Percentiles rank a stretch among this genome's conserved stretches.
Conservation (phyloP, 2,888 invertebrate genomes). For the Cerastoderma edule region DNA sequence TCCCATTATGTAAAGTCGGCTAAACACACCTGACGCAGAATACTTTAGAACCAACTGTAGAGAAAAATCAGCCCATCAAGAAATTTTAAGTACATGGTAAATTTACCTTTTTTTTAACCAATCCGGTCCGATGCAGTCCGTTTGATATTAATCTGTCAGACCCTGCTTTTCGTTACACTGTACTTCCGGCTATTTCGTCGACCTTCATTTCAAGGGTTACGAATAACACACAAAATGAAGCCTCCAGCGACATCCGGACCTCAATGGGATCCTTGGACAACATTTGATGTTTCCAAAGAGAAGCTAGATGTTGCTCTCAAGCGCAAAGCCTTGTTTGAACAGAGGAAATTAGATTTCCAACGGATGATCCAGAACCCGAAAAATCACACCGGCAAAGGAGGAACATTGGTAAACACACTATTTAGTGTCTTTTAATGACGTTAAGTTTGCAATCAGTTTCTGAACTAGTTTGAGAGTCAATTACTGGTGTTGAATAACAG, state of each 20-base stretch:
- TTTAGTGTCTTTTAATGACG: not conserved
- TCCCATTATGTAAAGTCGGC: not conserved
- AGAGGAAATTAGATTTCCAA: constrained; percentile 33
- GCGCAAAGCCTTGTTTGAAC: constrained; percentile 27
- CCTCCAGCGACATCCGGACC: not conserved
- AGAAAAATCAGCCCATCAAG: not conserved
- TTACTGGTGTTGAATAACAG: not conserved
- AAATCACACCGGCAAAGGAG: constrained; percentile 22
- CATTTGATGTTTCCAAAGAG: constrained; percentile 23
- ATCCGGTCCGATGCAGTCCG: not conserved
- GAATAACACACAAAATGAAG: constrained; percentile 4
- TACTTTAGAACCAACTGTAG: not conserved
- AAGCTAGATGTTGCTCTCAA: constrained; percentile 22
- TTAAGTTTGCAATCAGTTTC: not conserved
- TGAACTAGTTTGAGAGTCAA: not conserved
- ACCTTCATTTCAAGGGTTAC: constrained; percentile 13
- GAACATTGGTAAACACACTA: constrained; percentile 26
- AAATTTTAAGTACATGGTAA: not conserved
- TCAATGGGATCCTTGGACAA: constrained; percentile 37
- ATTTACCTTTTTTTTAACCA: not conserved
- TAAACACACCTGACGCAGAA: not conserved
- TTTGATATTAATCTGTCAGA: not conserved
- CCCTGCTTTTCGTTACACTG: not conserved
- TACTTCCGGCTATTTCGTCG: not conserved
- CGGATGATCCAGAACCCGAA: constrained; percentile 22